Evolutionary conservation across 2,113 vertebrate genomes (phyloP).

Genomic region (Leptocoma aspasia): DNA sequence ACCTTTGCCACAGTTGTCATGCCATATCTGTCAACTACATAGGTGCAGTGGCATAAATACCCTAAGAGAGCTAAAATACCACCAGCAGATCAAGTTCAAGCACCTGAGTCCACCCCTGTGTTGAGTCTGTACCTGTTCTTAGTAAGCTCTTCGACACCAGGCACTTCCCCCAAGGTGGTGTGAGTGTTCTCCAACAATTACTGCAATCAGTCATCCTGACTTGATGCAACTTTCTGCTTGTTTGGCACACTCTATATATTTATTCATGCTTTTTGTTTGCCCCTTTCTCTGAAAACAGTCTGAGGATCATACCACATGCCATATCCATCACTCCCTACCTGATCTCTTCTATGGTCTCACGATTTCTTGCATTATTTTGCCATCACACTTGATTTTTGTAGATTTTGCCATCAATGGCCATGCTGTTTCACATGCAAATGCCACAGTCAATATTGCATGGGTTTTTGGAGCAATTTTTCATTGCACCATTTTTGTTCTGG

Average conservation of each 20-base stretch:
- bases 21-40: background rate
- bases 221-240: background rate
- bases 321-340: background rate
- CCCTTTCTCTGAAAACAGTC: background rate
- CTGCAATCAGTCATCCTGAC: background rate
- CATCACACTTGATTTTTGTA: background rate
- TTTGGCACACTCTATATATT: background rate
- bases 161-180: background rate
- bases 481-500: background rate
- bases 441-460: fast-evolving
- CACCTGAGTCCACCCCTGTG: background rate
- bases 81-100: background rate
- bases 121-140: background rate
- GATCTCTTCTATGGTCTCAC: background rate
- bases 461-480: background rate
- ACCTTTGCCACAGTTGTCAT: background rate
- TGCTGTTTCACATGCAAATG: background rate
- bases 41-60: background rate
- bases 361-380: background rate
- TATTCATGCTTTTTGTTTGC: background rate
- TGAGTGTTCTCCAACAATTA: background rate
- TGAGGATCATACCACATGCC: background rate
- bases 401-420: background rate
- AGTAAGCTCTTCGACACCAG: background rate
- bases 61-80: background rate